Conservation (phyloP, 2,888 invertebrate species). For the Apodemia duryi region DNA sequence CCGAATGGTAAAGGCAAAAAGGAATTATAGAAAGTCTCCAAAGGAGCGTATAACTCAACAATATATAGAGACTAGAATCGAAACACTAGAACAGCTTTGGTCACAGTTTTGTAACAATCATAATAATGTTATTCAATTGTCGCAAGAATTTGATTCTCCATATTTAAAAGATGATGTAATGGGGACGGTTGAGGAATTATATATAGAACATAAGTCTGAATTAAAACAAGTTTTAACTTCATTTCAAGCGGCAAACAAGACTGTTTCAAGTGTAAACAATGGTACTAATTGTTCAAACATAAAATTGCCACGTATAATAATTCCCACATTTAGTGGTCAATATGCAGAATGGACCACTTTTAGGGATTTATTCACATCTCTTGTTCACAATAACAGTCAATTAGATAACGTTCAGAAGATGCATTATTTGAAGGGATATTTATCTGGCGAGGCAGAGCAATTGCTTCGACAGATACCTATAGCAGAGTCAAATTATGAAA, state of each 20-base stretch:
- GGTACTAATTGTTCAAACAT: neutral
- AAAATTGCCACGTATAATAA: neutral
- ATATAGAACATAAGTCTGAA: conserved; percentile 1
- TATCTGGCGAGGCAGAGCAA: neutral
- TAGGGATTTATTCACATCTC: neutral
- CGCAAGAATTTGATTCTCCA: too few species aligned
- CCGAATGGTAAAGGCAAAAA: too few species aligned
- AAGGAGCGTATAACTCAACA: too few species aligned
- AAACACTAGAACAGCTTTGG: too few species aligned
- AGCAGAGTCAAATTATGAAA: neutral
- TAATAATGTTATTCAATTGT: too few species aligned
- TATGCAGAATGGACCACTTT: neutral
- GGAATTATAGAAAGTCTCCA: too few species aligned
- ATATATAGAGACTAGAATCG: too few species aligned
- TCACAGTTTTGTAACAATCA: too few species aligned
- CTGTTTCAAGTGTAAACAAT: neutral
- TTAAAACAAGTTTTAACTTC: neutral
- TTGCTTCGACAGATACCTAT: conserved; percentile 5
- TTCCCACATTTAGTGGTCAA: conserved; percentile 1
- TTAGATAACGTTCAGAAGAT: neutral
- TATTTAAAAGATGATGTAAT: neutral
- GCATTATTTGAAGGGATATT: neutral
- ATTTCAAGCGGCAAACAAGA: neutral
- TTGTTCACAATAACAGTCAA: neutral
- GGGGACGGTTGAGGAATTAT: conserved; percentile 3